Percentiles rank a stretch among this genome's conserved stretches.
Conservation (phyloP, 2,113 vertebrate species). For the Malurus alboscapulatus region DNA sequence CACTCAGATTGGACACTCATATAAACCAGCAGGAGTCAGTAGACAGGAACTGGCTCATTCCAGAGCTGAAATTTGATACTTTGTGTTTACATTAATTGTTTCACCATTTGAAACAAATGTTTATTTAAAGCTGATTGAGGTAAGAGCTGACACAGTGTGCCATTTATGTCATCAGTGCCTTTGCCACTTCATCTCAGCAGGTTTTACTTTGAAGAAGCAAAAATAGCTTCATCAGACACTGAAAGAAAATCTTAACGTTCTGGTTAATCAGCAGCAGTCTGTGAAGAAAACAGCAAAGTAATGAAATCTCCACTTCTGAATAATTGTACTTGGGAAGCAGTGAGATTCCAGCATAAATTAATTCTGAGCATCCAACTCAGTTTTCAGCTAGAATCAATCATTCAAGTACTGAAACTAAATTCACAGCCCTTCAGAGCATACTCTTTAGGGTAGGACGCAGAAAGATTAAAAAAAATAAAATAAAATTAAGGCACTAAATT, state of each 20-base stretch:
- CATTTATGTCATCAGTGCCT: slow-evolving; percentile 46
- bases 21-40: background rate
- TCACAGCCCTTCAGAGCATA: background rate
- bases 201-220: slow-evolving; percentile 54
- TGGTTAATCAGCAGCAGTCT: slow-evolving; percentile 55
- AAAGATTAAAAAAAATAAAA: background rate
- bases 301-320: slow-evolving; percentile 48
- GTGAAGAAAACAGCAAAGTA: slow-evolving; percentile 46
- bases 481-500: background rate
- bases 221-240: slow-evolving; percentile 50
- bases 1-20: background rate
- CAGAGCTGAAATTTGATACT: background rate
- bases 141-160: slow-evolving; percentile 47
- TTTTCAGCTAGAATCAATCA: slow-evolving; percentile 15
- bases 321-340: slow-evolving; percentile 24
- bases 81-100: slow-evolving; percentile 50
- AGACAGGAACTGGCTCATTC: background rate
- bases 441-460: background rate
- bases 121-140: slow-evolving; percentile 60
- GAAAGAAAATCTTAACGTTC: slow-evolving; percentile 31
- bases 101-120: slow-evolving; percentile 51
- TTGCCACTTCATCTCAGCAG: slow-evolving; percentile 41
- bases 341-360: slow-evolving; percentile 59
- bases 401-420: background rate
- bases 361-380: background rate